phyloP scores from a whole-genome alignment of 2,797 vertebrate species.

The Xenentodon cancila region DNA sequence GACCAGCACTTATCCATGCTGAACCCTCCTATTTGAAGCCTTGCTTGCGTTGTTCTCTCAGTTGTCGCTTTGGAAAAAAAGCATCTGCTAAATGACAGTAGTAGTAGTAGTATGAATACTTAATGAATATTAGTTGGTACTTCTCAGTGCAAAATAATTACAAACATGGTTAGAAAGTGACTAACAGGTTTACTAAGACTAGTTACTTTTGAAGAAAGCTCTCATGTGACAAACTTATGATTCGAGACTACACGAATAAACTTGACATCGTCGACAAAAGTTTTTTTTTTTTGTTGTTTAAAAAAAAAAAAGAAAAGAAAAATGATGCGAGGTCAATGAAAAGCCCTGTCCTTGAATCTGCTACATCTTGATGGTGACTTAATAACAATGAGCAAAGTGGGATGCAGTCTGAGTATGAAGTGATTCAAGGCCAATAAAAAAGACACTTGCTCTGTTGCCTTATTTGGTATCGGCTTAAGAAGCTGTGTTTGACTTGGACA shows the following conservation, averaged over 20 bases:
- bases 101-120: too few relatives aligned
- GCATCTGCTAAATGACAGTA: too few relatives aligned
- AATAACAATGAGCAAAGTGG: conserved; percentile 5
- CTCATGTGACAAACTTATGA: too few relatives aligned
- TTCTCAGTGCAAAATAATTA: conserved; percentile 36
- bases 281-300: conserved; percentile 3
- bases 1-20: too few relatives aligned
- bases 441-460: conserved; percentile 64
- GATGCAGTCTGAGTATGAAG: conserved; percentile 50
- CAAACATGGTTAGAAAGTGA: conserved; percentile 4
- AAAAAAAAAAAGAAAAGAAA: conserved; percentile 1
- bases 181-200: too few relatives aligned
- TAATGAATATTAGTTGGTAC: background rate
- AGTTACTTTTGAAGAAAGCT: too few relatives aligned
- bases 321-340: conserved; percentile 12
- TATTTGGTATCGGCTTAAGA: conserved; percentile 79
- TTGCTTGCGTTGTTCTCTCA: too few relatives aligned
- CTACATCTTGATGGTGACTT: conserved; percentile 29
- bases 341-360: conserved; percentile 21
- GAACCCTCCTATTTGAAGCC: too few relatives aligned
- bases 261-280: too few relatives aligned
- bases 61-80: too few relatives aligned
- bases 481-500: conserved; percentile 57
- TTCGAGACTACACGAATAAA: too few relatives aligned
- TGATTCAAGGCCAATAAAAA: conserved; percentile 58